phyloP scores from a whole-genome alignment of 2,888 invertebrate species.

The Macroteleia sp. region DNA sequence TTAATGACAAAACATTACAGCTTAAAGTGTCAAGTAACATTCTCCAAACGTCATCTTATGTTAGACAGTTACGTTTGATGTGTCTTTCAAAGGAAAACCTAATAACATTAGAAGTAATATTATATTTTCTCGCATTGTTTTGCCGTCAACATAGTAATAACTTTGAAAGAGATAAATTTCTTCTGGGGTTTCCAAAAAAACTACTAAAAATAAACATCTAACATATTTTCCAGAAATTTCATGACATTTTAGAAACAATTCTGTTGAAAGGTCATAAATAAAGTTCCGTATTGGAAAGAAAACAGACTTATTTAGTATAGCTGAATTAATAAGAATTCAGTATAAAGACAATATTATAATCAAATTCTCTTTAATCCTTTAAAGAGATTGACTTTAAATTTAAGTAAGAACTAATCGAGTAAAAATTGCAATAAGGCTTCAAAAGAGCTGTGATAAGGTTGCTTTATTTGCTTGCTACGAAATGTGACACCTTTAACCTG shows the following conservation, averaged over 20 bases:
- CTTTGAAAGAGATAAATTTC: slow-evolving; percentile 21
- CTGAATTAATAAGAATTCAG: no score
- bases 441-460: slow-evolving; percentile 54
- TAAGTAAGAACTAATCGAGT: slow-evolving; percentile 28
- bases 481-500: slow-evolving; percentile 57
- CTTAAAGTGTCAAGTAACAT: slow-evolving; percentile 4
- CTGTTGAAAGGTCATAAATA: slow-evolving; percentile 15
- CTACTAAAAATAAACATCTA: slow-evolving; percentile 18
- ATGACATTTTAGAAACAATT: neutral
- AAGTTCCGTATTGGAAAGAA: no score
- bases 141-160: slow-evolving; percentile 32
- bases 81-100: slow-evolving; percentile 1
- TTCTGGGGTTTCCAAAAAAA: slow-evolving; percentile 10
- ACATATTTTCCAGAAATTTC: neutral
- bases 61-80: slow-evolving; percentile 7
- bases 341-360: neutral
- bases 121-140: slow-evolving; percentile 15
- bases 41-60: slow-evolving; percentile 15
- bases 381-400: slow-evolving; percentile 40
- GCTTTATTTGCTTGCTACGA: slow-evolving; percentile 53
- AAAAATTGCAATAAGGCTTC: slow-evolving; percentile 44
- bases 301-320: no score
- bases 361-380: slow-evolving; percentile 6
- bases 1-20: neutral
- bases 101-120: slow-evolving; percentile 15